Conservation (phyloP, 64 coral and sea anemone species). For the Stichodactyla mertensii region DNA sequence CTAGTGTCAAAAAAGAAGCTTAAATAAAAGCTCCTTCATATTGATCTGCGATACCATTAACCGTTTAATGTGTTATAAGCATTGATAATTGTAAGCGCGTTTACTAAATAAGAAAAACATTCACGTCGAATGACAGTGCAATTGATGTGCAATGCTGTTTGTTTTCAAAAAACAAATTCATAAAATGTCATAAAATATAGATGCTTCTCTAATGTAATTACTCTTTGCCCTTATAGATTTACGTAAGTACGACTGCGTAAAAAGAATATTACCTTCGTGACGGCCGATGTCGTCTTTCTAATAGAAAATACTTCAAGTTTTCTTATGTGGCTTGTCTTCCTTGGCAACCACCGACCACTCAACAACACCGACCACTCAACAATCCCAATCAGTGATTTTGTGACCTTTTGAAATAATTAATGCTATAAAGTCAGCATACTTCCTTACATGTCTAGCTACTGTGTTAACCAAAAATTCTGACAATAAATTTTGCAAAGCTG, state of each 20-base stretch:
- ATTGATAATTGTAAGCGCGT: background rate
- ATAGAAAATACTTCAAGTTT: background rate
- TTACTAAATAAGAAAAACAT: background rate
- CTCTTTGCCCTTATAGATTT: background rate
- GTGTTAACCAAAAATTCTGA: background rate
- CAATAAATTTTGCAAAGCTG: background rate
- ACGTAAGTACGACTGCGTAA: background rate
- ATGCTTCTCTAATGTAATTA: background rate
- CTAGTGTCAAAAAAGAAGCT: no score
- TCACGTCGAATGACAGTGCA: background rate
- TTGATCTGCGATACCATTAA: background rate
- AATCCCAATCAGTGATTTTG: background rate
- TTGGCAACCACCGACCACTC: constrained; percentile 6
- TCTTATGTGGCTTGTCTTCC: background rate
- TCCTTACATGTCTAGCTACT: background rate
- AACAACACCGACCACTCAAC: constrained; percentile 2
- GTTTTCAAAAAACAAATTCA: background rate
- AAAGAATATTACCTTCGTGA: background rate
- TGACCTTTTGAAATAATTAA: background rate
- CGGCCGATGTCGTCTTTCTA: background rate
- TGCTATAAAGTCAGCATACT: background rate
- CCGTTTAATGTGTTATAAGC: background rate
- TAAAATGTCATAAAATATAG: background rate
- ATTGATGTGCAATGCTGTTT: background rate
- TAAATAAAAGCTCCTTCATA: background rate